Evolutionary conservation across 2,797 vertebrate species (phyloP).

Genomic region (Sebastes ruberrimus): DNA sequence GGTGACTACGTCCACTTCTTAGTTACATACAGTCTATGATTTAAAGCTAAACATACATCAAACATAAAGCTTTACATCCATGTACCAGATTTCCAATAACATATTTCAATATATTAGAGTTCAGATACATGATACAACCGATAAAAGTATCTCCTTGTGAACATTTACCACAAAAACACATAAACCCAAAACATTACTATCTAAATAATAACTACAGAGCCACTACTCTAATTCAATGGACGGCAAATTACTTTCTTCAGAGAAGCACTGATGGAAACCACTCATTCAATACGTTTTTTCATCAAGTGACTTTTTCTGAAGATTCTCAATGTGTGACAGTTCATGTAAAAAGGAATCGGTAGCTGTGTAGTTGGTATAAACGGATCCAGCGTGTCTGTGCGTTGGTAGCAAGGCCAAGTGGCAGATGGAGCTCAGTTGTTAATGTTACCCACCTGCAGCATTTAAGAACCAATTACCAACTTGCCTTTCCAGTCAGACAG

Average conservation of each 20-base stretch:
- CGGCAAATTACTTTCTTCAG: neutral
- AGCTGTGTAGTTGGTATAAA: neutral
- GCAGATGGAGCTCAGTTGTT: constrained; percentile 2
- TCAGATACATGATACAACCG: neutral
- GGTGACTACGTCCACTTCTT: no score
- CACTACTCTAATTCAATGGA: neutral
- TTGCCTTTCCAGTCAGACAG: neutral
- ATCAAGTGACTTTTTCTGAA: neutral
- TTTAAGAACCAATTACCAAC: constrained; percentile 30
- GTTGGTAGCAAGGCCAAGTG: neutral
- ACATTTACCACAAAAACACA: neutral
- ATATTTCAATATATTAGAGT: neutral
- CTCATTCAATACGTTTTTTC: neutral
- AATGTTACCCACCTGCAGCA: constrained; percentile 31
- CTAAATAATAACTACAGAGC: neutral
- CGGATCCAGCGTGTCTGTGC: no score
- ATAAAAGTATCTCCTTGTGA: neutral
- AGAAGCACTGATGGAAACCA: neutral
- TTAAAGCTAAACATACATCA: neutral
- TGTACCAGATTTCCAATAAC: neutral
- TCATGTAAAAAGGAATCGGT: neutral
- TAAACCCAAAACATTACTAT: neutral
- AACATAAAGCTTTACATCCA: neutral
- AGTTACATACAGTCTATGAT: no score
- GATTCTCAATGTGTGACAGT: neutral